Base-by-base conservation (phyloP, 2,888 invertebrate species). In the Iphiclides podalirius region DNA sequence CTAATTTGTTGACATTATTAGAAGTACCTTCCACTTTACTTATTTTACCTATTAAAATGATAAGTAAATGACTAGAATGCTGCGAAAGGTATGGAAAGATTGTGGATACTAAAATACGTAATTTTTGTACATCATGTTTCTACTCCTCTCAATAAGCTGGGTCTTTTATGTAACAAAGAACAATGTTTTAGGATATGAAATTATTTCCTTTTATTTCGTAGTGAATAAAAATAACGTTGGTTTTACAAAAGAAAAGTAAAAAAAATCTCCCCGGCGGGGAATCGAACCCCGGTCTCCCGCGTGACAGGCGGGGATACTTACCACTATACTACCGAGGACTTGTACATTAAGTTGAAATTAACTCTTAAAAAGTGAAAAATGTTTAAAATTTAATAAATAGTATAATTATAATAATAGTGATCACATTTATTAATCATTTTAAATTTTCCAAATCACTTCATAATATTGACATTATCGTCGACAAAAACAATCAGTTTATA, bases 241-340 rank as follows among this genome's bases (percentile, higher is more conserved):
- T 20, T 20, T 4, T 20, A 20, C 9, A 11, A 20, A 7, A 6
- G 8, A 12, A 11, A 17, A 23, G n/a, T 1, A 28, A 47, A 40
- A 47, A 26, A 17, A 2, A 1, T 37, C 62, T 64, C 62, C 57
- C 81, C 87, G 85, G 86, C 88, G 85, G 87, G 87, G 88, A 88
- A 88, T 89, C 87, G 88, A 89, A 89, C 88, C 88, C 87, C 85
- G 86, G 88, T 89, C 89, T 89, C 88, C 87, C 88, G 88, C 87
- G 88, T 88, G 87, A 89, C 87, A 89, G 87, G 89, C 89, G 87
- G 88, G 86, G 85, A 89, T 89, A 88, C 89, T 89, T 55, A 88
- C 87, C 89, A 89, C 86, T 89, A 89, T 87, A 89, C 88, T 88
- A 89, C 87, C 87, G 87, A 85, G 79, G 85, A 86, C 28, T 20